Conservation (phyloP, 2,113 vertebrate genomes). For the Corythaeola cristata region DNA sequence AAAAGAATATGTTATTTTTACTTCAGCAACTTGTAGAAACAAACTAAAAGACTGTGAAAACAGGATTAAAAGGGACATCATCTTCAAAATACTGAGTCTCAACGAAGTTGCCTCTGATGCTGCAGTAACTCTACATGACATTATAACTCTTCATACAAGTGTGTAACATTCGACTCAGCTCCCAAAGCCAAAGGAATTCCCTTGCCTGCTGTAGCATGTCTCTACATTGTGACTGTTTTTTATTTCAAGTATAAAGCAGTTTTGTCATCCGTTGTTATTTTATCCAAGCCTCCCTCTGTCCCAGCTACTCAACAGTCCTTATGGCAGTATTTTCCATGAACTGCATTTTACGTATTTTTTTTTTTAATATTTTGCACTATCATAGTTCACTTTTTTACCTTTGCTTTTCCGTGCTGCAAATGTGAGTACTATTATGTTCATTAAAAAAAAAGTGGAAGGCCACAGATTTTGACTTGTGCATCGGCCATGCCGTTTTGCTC, state of each 20-base stretch:
- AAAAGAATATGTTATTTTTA: neutral
- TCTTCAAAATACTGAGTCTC: neutral
- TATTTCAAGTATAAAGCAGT: neutral
- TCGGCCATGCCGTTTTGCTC: neutral
- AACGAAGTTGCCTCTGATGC: neutral
- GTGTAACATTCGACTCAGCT: neutral
- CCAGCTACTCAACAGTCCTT: neutral
- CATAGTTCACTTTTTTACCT: neutral
- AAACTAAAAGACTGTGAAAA: neutral
- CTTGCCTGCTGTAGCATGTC: neutral
- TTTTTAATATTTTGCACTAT: neutral
- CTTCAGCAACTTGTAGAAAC: neutral
- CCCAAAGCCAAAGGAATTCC: neutral
- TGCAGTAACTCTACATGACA: neutral
- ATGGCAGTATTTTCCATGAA: neutral
- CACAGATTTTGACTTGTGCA: neutral
- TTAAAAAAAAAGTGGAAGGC: neutral
- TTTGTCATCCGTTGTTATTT: neutral
- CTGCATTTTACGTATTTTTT: neutral
- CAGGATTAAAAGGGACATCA: neutral
- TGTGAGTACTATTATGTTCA: neutral
- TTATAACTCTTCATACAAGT: neutral
- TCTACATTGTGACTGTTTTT: neutral
- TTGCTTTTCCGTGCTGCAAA: neutral
- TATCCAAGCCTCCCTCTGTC: neutral